Conservation (phyloP, 2,888 invertebrate genomes). For the Candidula unifasciata region DNA sequence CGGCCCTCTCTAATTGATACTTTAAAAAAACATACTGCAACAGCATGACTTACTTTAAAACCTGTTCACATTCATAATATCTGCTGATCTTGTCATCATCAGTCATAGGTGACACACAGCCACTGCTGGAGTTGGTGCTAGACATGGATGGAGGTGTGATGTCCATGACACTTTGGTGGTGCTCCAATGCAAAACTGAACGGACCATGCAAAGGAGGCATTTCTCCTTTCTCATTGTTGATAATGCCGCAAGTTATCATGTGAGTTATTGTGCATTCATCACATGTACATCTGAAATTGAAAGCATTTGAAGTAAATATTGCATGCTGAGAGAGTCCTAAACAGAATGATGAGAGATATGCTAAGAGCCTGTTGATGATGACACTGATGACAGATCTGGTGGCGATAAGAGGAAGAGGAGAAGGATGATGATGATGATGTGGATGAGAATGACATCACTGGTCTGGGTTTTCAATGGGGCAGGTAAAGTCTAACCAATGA, state of each 20-base stretch:
- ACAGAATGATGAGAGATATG: too few relatives aligned
- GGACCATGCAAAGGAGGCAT: constrained; percentile 55
- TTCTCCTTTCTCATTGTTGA: constrained; percentile 73
- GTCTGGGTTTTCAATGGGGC: too few relatives aligned
- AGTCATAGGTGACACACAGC: constrained; percentile 74
- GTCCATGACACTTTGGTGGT: constrained; percentile 73
- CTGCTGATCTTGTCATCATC: constrained; percentile 48
- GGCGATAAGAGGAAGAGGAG: too few relatives aligned
- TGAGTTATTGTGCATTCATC: constrained; percentile 78
- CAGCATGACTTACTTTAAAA: constrained; percentile 11
- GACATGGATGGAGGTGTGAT: constrained; percentile 77
- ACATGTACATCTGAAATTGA: constrained; percentile 76
- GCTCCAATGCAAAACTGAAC: constrained; percentile 69
- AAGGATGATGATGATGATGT: too few relatives aligned
- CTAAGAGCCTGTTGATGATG: too few relatives aligned
- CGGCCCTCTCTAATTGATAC: not conserved
- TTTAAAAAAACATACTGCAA: not conserved
- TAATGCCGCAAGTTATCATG: constrained; percentile 78
- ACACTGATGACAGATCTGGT: too few relatives aligned
- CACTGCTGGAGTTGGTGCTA: constrained; percentile 75
- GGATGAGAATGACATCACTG: too few relatives aligned
- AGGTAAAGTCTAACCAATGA: too few relatives aligned
- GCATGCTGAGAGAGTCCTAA: too few relatives aligned
- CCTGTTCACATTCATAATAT: constrained; percentile 44
- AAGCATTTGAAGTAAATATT: too few relatives aligned